phyloP scores from a whole-genome alignment of 2,113 vertebrate species.

The Gambusia affinis region DNA sequence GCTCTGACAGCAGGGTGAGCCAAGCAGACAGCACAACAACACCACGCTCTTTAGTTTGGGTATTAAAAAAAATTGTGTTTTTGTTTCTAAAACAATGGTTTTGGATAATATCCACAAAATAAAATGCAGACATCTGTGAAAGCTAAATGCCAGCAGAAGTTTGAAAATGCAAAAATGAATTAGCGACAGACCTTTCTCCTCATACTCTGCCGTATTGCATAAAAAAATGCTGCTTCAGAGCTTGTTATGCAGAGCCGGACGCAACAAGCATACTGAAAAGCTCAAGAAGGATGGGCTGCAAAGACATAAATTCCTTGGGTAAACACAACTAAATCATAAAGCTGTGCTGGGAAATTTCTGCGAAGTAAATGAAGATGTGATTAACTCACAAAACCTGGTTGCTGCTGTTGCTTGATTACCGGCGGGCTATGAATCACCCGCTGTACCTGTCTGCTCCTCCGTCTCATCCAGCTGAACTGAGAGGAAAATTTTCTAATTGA shows the following conservation, averaged over 20 bases:
- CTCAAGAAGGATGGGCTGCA: constrained; percentile 24
- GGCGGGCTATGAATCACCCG: constrained; percentile 65
- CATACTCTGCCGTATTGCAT: constrained; percentile 32
- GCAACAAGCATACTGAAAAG: constrained; percentile 39
- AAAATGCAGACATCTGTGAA: too few species aligned
- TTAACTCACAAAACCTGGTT: constrained; percentile 64
- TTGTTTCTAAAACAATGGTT: background rate
- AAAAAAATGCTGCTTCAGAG: constrained; percentile 20
- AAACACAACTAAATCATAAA: constrained; percentile 68
- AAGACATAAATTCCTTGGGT: constrained; percentile 55
- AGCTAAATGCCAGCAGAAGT: too few species aligned
- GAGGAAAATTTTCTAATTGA: constrained; percentile 73
- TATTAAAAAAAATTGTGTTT: background rate
- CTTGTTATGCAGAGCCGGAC: constrained; percentile 33
- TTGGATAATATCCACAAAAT: too few species aligned
- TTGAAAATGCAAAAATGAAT: constrained; percentile 3
- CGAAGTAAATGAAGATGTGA: constrained; percentile 69
- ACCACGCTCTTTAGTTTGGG: background rate
- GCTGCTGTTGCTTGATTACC: constrained; percentile 72
- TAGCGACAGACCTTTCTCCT: constrained; percentile 21
- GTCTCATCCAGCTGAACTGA: constrained; percentile 61
- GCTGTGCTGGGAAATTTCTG: constrained; percentile 63
- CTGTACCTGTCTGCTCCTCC: constrained; percentile 49
- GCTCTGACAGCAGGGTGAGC: background rate
- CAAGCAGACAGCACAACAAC: background rate